These are phyloP conservation scores for Hypotaenidia okinawae DNA, from an alignment of 2,797 vertebrate species.

Conservation along the genomic window DNA sequence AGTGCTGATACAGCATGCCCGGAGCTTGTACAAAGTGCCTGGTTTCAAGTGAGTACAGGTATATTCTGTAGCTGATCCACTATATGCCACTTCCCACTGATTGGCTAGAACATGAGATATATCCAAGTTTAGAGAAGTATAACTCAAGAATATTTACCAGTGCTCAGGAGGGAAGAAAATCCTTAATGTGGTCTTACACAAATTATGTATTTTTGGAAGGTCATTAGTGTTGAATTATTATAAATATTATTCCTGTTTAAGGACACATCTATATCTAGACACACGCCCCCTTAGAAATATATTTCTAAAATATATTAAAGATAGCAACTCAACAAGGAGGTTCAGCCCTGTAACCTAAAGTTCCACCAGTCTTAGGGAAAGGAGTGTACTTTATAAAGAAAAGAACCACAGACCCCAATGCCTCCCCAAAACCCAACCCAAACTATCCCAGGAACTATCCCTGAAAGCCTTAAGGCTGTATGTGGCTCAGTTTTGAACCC, in stretches of 20 bases:
- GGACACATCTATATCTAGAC: rapidly evolving
- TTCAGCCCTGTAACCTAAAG: background rate
- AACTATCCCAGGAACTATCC: background rate
- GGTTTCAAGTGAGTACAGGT: slow-evolving; percentile 90
- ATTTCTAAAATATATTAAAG: background rate
- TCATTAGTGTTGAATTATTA: background rate
- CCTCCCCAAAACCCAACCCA: background rate
- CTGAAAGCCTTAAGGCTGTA: background rate
- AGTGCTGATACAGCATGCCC: slow-evolving; percentile 93
- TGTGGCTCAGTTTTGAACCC: rapidly evolving
- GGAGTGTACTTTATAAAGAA: background rate
- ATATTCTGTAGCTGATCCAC: slow-evolving; percentile 89
- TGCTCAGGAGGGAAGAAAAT: background rate
- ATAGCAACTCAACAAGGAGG: background rate
- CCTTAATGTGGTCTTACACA: background rate
- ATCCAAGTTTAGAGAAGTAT: background rate
- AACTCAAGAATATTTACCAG: background rate
- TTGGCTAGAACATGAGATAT: slow-evolving; percentile 76
- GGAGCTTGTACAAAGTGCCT: slow-evolving; percentile 91
- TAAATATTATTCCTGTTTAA: background rate
- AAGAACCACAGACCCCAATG: background rate
- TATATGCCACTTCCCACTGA: slow-evolving; percentile 93
- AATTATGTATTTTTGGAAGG: background rate
- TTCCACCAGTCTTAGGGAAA: background rate
- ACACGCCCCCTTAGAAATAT: background rate